Base-by-base conservation (phyloP, 2,113 vertebrate genomes). In the Etia nguti region DNA sequence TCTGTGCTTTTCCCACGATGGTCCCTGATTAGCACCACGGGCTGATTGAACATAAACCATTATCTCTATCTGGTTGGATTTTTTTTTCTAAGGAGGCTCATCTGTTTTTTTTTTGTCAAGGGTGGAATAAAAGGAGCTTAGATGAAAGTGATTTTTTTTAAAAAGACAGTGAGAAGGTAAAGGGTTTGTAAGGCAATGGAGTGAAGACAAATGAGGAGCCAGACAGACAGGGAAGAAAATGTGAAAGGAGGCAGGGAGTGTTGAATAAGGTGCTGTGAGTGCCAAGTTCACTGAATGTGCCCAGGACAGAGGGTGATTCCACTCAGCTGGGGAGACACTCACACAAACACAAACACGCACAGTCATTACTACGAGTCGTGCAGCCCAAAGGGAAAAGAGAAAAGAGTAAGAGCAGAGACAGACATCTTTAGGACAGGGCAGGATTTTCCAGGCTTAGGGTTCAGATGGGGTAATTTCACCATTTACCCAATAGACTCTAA, bases 1-100 rank as follows among this genome's bases (percentile, higher is more conserved):
- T 96, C 95, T 96, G 94, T 94, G 97, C 97, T 96, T 97, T 99
- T 99, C 99, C 98, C 99, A 99, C 98, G 98, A 99, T 98, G 97
- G 95, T 94, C 91, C 93, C 95, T 98, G 98, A 98, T 99, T 98
- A 98, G 96, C 88, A 91, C 96, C 95, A 82, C 83, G 55, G 97
- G 96, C 96, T 95, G 93, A 95, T 95, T 98, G 97, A 97, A 97
- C 94, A 94, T 94, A 92, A 95, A 97, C 97, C 97, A 98, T 98
- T 98, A 97, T 98, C 97, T 97, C 97, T 96, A 86, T 90, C 85
- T 92, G 86, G 90, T 86, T 81, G 16, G 29, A 8, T 8, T 73
- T 73, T 84, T 85, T 96, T 96, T 48, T 86, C 96, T 24, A 81
- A 88, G 48, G 86, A 89, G 93, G 96, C 96, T 97, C 96, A 97